Conservation (phyloP, 2,888 invertebrate species). For the Drosophila prolongata region DNA sequence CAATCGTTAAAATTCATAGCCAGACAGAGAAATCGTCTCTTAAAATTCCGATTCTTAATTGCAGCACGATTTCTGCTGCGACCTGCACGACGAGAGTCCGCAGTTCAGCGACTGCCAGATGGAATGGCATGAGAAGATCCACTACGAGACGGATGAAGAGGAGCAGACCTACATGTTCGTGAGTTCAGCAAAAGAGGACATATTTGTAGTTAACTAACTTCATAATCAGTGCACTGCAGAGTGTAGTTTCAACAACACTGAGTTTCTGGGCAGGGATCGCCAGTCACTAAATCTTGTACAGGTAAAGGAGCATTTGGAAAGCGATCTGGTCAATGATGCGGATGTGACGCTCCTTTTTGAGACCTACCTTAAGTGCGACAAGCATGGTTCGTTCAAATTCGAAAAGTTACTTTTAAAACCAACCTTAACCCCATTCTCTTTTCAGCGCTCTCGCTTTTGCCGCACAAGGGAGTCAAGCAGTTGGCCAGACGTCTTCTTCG, state of each 20-base stretch:
- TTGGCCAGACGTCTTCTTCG: constrained; percentile 48
- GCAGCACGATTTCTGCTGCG: constrained; percentile 77
- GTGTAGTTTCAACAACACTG: constrained; percentile 67
- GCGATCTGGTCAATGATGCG: constrained; percentile 45
- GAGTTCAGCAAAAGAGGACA: constrained; percentile 14
- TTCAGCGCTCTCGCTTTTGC: constrained; percentile 54
- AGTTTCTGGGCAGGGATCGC: constrained; percentile 56
- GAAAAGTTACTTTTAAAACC: background rate
- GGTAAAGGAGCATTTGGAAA: constrained; percentile 55
- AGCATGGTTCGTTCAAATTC: constrained; percentile 59
- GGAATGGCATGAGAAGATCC: constrained; percentile 62
- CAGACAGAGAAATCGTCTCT: too few relatives aligned
- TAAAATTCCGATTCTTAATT: background rate
- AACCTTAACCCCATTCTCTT: background rate
- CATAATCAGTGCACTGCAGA: constrained; percentile 68
- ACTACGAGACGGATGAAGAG: constrained; percentile 42
- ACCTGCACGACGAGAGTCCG: constrained; percentile 67
- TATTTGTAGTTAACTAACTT: background rate
- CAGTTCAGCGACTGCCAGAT: constrained; percentile 65
- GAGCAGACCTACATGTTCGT: constrained; percentile 68
- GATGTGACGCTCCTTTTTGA: constrained; percentile 57
- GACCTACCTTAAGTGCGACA: constrained; percentile 67
- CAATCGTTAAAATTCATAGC: too few relatives aligned
- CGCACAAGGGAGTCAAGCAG: constrained; percentile 43
- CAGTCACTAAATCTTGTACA: constrained; percentile 51